A percentile compares a stretch with the other conserved stretches of the same genome.
phyloP scores from a whole-genome alignment of 37 sponge, comb jelly and placozoan species.

The Theonella swinhoei region DNA sequence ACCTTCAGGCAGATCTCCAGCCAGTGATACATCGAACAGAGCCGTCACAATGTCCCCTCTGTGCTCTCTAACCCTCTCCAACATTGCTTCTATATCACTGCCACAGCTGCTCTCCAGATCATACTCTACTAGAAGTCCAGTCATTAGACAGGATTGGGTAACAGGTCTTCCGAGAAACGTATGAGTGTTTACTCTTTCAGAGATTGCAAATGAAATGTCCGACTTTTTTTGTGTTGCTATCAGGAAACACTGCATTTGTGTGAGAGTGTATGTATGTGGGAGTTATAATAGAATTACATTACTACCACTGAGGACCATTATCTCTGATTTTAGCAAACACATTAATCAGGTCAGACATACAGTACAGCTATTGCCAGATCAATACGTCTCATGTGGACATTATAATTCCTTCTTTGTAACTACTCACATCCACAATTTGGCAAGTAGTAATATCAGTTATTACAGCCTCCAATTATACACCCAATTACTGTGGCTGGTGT shows the following conservation, averaged over 20 bases:
- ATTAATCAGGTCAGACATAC: no score
- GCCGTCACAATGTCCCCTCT: conserved; percentile 53
- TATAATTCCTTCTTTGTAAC: background rate
- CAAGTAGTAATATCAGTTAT: background rate
- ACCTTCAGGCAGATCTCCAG: conserved; percentile 65
- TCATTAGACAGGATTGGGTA: conserved; percentile 2
- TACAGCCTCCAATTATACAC: background rate
- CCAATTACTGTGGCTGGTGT: no score
- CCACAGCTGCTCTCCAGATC: background rate
- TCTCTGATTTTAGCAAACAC: no score
- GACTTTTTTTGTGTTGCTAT: background rate
- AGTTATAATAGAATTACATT: no score
- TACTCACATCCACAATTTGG: background rate
- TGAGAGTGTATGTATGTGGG: no score
- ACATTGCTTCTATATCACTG: no score
- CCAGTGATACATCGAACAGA: conserved; percentile 57
- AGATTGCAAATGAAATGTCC: background rate
- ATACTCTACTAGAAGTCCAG: conserved; percentile 24
- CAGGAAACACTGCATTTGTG: background rate
- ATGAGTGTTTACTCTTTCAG: background rate
- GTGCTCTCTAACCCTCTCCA: no score
- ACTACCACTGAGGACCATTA: no score
- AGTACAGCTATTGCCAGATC: background rate
- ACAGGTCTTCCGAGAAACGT: background rate
- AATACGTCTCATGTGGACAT: background rate